Percentiles rank a stretch among this genome's conserved stretches.
Conservation (phyloP, 2,113 vertebrate genomes). For the Uropsilus gracilis region DNA sequence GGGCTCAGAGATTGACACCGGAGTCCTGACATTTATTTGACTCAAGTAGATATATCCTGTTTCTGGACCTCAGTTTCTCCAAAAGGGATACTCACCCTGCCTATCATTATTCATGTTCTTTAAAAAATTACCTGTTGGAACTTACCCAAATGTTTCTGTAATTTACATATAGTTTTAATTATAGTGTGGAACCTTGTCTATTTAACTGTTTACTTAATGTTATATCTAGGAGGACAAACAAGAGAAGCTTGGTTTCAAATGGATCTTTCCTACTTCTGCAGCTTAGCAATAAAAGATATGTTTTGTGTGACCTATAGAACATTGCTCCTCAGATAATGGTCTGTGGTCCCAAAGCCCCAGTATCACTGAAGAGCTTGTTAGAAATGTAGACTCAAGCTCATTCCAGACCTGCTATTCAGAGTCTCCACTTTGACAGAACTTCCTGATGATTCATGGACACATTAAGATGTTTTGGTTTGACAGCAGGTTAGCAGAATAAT, state of each 20-base stretch:
- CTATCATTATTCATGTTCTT: background rate
- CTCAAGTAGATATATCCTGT: background rate
- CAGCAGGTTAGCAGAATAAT: background rate
- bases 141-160: no score
- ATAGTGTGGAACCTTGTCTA: no score
- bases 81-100: background rate
- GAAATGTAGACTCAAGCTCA: background rate
- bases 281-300: background rate
- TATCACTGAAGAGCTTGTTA: background rate
- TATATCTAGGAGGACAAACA: background rate
- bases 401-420: background rate
- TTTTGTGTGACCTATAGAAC: background rate
- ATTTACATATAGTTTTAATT: no score
- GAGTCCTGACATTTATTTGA: background rate
- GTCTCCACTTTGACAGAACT: background rate
- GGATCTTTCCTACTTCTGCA: background rate
- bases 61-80: background rate
- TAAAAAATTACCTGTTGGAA: background rate
- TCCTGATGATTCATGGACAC: background rate
- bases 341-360: background rate
- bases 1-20: background rate
- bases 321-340: background rate
- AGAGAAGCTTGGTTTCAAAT: background rate
- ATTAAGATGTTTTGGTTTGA: background rate
- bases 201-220: no score